phyloP scores from a whole-genome alignment of 2,113 vertebrate species.

The Antigone vipio region DNA sequence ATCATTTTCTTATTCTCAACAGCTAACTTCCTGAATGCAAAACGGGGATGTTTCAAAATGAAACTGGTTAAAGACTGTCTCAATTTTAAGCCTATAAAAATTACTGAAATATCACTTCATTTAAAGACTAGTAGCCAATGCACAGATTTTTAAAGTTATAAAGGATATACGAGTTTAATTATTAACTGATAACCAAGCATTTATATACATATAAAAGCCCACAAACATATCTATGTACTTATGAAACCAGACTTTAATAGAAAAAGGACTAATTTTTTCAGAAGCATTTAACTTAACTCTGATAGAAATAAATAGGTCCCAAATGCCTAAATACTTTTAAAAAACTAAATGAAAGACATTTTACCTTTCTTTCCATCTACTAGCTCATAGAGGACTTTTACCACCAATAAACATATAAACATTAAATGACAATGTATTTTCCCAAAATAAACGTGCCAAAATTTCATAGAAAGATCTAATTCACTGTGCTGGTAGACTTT shows the following conservation, averaged over 20 bases:
- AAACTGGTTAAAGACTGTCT: background rate
- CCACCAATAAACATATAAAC: background rate
- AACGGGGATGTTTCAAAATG: background rate
- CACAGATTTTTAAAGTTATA: background rate
- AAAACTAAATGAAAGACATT: background rate
- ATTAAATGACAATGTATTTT: background rate
- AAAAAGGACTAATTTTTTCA: background rate
- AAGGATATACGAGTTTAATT: background rate
- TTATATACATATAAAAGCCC: background rate
- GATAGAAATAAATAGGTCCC: background rate
- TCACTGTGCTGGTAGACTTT: background rate
- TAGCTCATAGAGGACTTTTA: background rate
- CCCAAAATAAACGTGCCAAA: background rate
- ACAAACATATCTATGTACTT: rapidly evolving
- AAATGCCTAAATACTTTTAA: background rate
- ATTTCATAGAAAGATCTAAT: background rate
- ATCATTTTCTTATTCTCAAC: background rate
- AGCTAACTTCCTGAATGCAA: background rate
- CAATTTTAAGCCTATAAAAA: background rate
- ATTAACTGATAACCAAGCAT: background rate
- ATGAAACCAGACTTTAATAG: background rate
- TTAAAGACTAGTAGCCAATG: background rate
- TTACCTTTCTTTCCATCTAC: background rate
- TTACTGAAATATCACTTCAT: background rate
- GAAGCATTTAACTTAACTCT: background rate